phyloP scores from a whole-genome alignment of 2,797 vertebrate genomes.

The Lepus oiostolus region DNA sequence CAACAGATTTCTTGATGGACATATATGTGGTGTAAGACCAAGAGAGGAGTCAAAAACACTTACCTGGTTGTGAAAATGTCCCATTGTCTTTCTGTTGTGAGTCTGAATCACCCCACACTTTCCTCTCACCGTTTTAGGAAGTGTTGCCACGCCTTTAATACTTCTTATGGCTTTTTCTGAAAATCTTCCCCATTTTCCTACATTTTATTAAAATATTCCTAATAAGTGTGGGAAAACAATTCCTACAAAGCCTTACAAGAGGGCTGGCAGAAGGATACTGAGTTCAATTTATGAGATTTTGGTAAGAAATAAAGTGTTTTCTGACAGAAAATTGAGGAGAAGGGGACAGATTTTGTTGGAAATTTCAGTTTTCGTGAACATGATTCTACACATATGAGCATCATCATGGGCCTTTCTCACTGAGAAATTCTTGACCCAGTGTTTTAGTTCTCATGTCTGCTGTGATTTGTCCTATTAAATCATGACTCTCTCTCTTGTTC shows the following conservation, averaged over 20 bases:
- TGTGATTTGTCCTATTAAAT: neutral
- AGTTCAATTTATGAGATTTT: slow-evolving; percentile 44
- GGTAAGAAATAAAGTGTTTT: neutral
- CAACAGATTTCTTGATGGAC: neutral
- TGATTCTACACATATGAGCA: neutral
- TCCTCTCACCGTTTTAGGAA: neutral
- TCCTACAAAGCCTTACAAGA: slow-evolving; percentile 4
- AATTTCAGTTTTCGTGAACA: neutral
- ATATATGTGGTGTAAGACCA: neutral
- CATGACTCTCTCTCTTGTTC: neutral
- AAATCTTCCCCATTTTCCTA: neutral
- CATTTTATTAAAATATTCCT: slow-evolving; percentile 10
- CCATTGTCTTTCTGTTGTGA: neutral
- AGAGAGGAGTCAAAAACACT: neutral
- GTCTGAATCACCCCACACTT: neutral
- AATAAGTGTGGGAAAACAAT: slow-evolving; percentile 29
- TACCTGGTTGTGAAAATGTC: neutral
- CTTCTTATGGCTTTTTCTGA: slow-evolving; percentile 45
- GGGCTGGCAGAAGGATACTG: neutral
- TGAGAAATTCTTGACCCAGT: neutral
- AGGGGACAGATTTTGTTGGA: neutral
- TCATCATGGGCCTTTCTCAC: neutral
- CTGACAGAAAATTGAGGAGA: neutral
- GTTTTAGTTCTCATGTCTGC: neutral
- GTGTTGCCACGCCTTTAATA: neutral